Evolutionary conservation across 1,140 invertebrate genomes (phyloP).

Genomic region (Sitobion miscanthi): DNA sequence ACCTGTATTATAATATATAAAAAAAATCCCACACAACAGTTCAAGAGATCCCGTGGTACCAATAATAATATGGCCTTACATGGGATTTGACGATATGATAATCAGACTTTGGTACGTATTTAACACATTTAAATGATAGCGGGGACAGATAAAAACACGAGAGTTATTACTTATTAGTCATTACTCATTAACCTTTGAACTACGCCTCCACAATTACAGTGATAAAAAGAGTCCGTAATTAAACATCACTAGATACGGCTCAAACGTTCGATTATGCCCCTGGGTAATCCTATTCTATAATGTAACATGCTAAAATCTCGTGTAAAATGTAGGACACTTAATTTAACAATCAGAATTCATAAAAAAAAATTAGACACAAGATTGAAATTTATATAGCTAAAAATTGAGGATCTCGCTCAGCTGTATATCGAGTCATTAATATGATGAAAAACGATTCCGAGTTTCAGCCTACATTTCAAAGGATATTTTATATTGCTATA

Average conservation of each 20-base stretch:
- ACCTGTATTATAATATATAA: not conserved
- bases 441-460: too few relatives aligned
- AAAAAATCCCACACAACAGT: not conserved
- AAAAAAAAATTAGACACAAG: not conserved
- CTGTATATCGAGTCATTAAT: too few relatives aligned
- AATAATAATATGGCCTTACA: not conserved
- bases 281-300: not conserved
- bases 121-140: not conserved
- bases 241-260: not conserved
- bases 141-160: constrained; percentile 24
- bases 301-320: not conserved
- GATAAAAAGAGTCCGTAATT: constrained; percentile 13
- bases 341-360: not conserved
- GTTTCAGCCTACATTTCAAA: too few relatives aligned
- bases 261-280: not conserved
- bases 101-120: constrained; percentile 14
- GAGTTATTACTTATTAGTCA: constrained; percentile 32
- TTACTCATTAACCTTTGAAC: constrained; percentile 46
- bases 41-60: not conserved
- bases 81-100: not conserved
- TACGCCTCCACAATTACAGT: constrained; percentile 41
- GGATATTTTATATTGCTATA: too few relatives aligned
- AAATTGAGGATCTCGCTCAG: not conserved
- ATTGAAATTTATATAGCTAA: not conserved
- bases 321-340: not conserved